Evolutionary conservation across 2,113 vertebrate species (phyloP).

Genomic region (Dromas ardeola): DNA sequence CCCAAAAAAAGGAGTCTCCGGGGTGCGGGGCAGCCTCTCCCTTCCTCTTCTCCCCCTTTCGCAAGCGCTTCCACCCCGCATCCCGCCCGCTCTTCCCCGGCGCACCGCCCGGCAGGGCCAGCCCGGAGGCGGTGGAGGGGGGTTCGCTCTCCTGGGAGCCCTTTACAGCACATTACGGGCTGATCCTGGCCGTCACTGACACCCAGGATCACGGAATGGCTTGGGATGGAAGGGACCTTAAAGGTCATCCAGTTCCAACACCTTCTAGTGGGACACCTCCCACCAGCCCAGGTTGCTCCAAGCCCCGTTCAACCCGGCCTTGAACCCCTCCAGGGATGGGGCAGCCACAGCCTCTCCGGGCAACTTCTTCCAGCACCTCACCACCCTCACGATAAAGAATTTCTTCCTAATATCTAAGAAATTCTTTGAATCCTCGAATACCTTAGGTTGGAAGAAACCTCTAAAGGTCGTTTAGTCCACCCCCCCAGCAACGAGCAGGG

Average conservation of each 20-base stretch:
- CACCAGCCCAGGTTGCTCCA: background rate
- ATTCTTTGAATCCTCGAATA: background rate
- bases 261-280: background rate
- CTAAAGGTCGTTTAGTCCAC: background rate
- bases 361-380: background rate
- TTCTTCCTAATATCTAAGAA: background rate
- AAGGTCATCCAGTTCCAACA: background rate
- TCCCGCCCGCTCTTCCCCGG: background rate
- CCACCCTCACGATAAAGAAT: background rate
- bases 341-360: background rate
- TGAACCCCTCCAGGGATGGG: background rate
- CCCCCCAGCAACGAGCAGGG: background rate
- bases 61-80: background rate
- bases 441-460: background rate
- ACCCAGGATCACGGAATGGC: no score
- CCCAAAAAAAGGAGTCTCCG: background rate
- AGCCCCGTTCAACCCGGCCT: background rate
- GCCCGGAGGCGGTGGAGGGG: no score
- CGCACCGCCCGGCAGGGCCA: no score
- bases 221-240: background rate
- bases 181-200: background rate
- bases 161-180: accelerated
- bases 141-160: background rate
- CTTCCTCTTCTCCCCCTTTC: no score
- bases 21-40: background rate